Conservation (phyloP, 2,113 vertebrate genomes). For the Neofelis nebulosa region DNA sequence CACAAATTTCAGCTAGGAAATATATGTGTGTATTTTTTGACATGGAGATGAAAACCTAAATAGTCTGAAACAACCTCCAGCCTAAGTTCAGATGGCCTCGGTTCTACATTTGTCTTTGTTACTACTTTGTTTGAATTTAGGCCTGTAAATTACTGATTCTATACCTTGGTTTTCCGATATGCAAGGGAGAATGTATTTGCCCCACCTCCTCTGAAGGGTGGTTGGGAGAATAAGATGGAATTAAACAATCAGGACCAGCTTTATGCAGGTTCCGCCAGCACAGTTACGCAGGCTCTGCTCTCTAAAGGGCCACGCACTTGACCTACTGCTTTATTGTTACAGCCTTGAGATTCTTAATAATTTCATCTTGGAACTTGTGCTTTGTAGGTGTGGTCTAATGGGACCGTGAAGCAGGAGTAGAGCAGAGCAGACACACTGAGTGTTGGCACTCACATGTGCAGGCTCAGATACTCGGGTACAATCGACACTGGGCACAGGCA, state of each 20-base stretch:
- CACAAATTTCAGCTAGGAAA: background rate
- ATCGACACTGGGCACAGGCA: no score
- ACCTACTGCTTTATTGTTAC: background rate
- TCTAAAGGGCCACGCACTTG: background rate
- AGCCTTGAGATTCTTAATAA: background rate
- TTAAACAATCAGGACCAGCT: background rate
- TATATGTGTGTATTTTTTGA: background rate
- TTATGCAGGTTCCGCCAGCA: fast-evolving
- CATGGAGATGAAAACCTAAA: background rate
- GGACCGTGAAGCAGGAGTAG: background rate
- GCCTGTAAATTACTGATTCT: background rate
- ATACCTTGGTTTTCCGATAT: background rate
- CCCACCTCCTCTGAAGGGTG: background rate
- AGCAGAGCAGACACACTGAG: background rate
- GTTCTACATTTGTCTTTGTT: background rate
- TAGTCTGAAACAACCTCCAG: background rate
- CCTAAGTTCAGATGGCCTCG: background rate
- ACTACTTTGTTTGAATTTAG: background rate
- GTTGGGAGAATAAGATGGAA: background rate
- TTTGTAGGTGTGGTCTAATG: background rate
- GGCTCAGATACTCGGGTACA: fast-evolving
- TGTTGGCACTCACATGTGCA: fast-evolving
- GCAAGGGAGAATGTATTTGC: background rate
- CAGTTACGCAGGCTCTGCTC: background rate
- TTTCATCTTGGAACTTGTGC: background rate